Evolutionary conservation across 1,140 invertebrate species (phyloP), one percentile per base, ranked within the genome.

Genomic region (Nasonia giraulti): DNA sequence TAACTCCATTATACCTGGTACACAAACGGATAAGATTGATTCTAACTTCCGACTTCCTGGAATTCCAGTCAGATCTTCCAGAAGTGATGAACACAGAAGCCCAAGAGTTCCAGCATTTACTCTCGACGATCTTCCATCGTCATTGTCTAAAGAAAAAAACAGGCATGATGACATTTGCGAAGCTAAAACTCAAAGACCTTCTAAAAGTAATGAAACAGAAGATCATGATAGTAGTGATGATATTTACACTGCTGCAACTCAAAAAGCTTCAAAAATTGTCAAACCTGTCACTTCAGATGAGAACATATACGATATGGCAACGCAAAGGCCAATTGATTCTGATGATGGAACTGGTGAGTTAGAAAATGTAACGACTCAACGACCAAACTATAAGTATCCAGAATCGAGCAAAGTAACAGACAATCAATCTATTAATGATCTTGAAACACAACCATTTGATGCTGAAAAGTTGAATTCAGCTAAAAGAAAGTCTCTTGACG

Each of bases 1-100:
- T 68, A 40, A 77, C 0, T 90, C 87, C 2, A 0, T 78, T 10
- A 87, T 90, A 17, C 80, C 88, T 31, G 88, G 71, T 14, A 90
- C 88, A 12, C 89, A 90, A 78, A 27, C 5, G 10, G 75, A 88
- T 5, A 12, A 84, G 5, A 33, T 11, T n/a, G 23, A 87, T 0
- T 17, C 27, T 23, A 10, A 83, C 1, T 88, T 89, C 71, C 85
- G 86, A 55, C 71, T 17, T 4, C 88, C 89, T 17, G 31, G 2
- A 11, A 74, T 8, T 78, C 74, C 27, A n/a, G 44, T 71, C 69
- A n/a, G 20, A 47, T n/a, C 33, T 78, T 40, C 66, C 23, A 77
- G 3, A 68, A 85, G 33, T 79, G 44, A 77, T 37, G 62, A 82
- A n/a, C 33, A 68, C 0, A 77, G 10, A 23, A 81, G n/a, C 27